Base-by-base conservation (phyloP, 35 echinoderm and acorn worm genomes). In the Strongylocentrotus purpuratus region DNA sequence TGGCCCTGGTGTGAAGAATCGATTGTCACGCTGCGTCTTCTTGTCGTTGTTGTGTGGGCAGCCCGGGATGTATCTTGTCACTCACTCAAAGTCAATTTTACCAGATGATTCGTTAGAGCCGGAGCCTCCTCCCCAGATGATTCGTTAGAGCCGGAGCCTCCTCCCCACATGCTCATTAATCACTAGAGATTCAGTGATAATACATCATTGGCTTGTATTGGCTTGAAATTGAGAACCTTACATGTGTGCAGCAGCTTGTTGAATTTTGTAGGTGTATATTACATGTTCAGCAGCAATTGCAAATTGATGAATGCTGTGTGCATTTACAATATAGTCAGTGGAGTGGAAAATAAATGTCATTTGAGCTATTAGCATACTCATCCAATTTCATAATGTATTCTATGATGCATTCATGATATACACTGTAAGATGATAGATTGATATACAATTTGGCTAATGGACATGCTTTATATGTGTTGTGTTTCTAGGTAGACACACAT, bases 1-100 rank as follows among this genome's bases (percentile, higher is more conserved):
- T 78, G 65, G 65, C 65, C 65, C 65, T 78, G 65, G 65, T 78
- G 65, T 78, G 65, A 78, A 78, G 65, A 78, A 78, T 78, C 65
- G 65, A 78, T 78, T 78, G 65, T 78, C 65, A 78, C 25, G 65
- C 20, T 78, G 65, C 65, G 65, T 78, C 4, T 78, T 28, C 15
- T 78, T 7, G 65, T 78, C 65, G 20, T 4, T 18, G 65, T 78
- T 7, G 25, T 78, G 65, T 78, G 65, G 18, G 65, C 65, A 78
- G 65, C 5, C 65, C 65, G 11, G 11, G 11, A 2, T 17, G 52
- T 59, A 0, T 59, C 52, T 22, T 78, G 65, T 78, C 65, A 78
- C 65, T 78, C 65, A 22, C 28, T 78, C 65, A 78, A 78, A 78
- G 65, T 78, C 65, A 78, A 78, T 78, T 78, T 78, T 78, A n/a